Percentiles rank a stretch among this genome's conserved stretches.
Conservation (phyloP, 2,888 invertebrate species). For the Metellina segmentata region DNA sequence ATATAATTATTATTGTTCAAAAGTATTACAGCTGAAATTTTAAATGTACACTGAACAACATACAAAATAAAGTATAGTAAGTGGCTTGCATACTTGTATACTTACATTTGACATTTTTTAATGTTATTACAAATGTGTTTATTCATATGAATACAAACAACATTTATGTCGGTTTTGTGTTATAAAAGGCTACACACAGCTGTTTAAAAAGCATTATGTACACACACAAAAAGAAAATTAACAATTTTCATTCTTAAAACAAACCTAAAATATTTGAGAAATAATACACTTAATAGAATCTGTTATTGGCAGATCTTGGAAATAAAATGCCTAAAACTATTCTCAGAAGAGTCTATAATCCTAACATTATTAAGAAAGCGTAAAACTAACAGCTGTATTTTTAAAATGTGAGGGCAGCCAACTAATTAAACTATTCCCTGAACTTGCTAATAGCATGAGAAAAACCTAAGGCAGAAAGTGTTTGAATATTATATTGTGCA, state of each 20-base stretch:
- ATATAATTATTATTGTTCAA: background rate
- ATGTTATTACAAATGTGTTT: background rate
- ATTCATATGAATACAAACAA: background rate
- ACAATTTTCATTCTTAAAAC: too few relatives aligned
- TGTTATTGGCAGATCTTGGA: background rate
- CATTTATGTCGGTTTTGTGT: background rate
- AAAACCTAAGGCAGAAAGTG: constrained; percentile 22
- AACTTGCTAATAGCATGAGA: constrained; percentile 33
- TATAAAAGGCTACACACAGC: background rate
- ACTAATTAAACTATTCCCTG: constrained; percentile 25
- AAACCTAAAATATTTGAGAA: background rate
- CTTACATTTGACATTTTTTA: background rate
- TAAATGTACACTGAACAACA: background rate
- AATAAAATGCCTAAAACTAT: background rate
- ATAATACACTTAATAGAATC: background rate
- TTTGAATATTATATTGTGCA: constrained; percentile 44
- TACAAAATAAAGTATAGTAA: background rate
- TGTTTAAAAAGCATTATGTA: background rate
- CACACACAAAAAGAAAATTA: background rate
- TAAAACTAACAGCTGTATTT: constrained; percentile 33
- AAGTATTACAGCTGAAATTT: background rate
- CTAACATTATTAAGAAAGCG: constrained; percentile 23
- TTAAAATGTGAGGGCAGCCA: constrained; percentile 41
- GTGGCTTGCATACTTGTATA: background rate
- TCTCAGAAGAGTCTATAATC: constrained; percentile 21